These are phyloP conservation scores for Diarsia dahlii DNA, from an alignment of 2,888 invertebrate genomes.

Conservation along the genomic window DNA sequence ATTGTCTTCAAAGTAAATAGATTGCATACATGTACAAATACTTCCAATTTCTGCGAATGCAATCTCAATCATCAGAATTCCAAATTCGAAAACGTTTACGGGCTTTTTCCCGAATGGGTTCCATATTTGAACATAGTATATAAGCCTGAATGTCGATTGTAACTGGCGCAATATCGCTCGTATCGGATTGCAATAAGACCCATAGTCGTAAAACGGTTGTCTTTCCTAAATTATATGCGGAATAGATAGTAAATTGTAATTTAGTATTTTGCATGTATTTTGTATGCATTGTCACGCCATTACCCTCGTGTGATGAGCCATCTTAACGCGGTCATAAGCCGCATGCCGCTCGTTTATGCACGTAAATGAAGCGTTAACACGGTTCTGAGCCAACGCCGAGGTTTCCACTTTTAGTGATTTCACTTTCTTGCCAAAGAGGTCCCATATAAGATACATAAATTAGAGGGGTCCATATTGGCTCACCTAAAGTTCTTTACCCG, in stretches of 20 bases:
- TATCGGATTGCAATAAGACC: neutral
- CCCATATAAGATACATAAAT: slow-evolving; percentile 3
- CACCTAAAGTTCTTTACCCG: too few relatives aligned
- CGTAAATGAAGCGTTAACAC: slow-evolving; percentile 58
- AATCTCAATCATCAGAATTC: slow-evolving; percentile 1
- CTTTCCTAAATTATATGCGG: slow-evolving; percentile 1
- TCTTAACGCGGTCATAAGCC: slow-evolving; percentile 49
- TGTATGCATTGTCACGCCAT: slow-evolving; percentile 43
- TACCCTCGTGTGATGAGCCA: slow-evolving; percentile 45
- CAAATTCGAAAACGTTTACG: neutral
- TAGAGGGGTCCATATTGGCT: too few relatives aligned
- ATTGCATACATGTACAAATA: neutral
- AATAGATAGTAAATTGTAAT: slow-evolving; percentile 13
- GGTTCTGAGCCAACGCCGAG: slow-evolving; percentile 48
- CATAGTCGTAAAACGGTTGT: neutral
- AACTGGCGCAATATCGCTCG: neutral
- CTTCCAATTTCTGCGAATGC: neutral
- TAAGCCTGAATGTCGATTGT: too few relatives aligned
- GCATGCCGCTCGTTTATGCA: slow-evolving; percentile 43
- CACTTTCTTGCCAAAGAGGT: slow-evolving; percentile 45
- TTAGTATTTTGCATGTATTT: slow-evolving; percentile 49
- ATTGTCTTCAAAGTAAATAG: too few relatives aligned
- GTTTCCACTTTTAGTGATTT: slow-evolving; percentile 54
- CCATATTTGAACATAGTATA: too few relatives aligned
- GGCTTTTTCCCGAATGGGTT: neutral